These are phyloP conservation scores for Caenorhabditis auriculariae DNA, from an alignment of 2,888 invertebrate species.

Conservation along the genomic window DNA sequence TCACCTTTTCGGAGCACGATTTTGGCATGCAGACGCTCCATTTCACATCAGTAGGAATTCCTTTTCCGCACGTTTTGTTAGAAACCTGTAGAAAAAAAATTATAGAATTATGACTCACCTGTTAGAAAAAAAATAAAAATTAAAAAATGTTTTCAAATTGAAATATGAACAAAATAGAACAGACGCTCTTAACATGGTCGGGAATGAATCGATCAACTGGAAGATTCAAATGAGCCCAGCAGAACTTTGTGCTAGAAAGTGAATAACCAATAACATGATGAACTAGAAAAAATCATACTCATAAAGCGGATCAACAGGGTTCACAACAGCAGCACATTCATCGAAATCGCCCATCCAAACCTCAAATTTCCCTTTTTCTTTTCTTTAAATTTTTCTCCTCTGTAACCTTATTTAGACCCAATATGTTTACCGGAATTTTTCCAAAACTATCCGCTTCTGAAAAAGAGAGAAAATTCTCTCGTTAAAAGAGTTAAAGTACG, in stretches of 20 bases:
- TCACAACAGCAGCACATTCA: constrained; percentile 14
- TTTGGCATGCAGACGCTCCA: constrained; percentile 22
- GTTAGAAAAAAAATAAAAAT: no score
- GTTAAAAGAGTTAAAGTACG: constrained; percentile 1
- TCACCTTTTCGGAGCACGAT: constrained; percentile 8
- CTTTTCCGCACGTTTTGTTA: constrained; percentile 10
- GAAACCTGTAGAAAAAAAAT: neutral
- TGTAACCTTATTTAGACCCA: constrained; percentile 14
- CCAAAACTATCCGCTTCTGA: constrained; percentile 23
- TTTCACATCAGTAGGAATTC: constrained; percentile 13
- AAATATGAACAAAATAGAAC: no score
- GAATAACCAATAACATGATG: neutral
- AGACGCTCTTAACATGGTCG: no score
- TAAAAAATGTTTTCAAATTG: no score
- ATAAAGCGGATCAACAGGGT: constrained; percentile 10
- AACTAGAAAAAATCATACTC: constrained; percentile 2
- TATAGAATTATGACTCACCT: neutral
- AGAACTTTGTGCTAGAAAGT: constrained; percentile 15
- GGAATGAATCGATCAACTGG: constrained; percentile 11
- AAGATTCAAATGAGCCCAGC: constrained; percentile 24
- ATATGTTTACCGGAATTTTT: constrained; percentile 16
- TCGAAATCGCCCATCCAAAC: constrained; percentile 28
- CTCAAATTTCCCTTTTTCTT: neutral
- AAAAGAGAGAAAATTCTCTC: neutral
- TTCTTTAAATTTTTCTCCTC: neutral